Percentiles rank a stretch among this genome's conserved stretches.
Conservation (phyloP, 2,113 vertebrate genomes). For the Scalopus aquaticus region DNA sequence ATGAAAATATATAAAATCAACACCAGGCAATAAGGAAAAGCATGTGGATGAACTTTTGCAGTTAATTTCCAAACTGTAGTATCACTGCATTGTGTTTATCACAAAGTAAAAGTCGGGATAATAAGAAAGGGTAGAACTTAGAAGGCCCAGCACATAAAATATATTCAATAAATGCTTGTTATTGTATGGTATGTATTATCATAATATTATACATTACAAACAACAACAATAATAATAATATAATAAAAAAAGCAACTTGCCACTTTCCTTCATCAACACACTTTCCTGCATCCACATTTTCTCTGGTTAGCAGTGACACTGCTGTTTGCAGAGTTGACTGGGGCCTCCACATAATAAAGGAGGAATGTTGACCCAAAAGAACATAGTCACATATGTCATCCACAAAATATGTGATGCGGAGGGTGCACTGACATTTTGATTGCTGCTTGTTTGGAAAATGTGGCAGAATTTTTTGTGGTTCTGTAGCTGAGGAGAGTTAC, state of each 20-base stretch:
- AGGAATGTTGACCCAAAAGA: constrained; percentile 37
- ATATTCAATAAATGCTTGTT: background rate
- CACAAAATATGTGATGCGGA: constrained; percentile 36
- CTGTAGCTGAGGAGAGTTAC: background rate
- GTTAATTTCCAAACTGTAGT: background rate
- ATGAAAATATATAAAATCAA: background rate
- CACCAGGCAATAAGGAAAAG: background rate
- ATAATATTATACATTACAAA: background rate
- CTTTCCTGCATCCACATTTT: background rate
- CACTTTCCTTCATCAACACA: background rate
- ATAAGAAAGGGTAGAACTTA: background rate
- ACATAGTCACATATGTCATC: constrained; percentile 28
- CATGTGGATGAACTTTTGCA: background rate
- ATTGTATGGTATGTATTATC: background rate
- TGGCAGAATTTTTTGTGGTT: constrained; percentile 44
- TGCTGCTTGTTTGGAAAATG: constrained; percentile 2
- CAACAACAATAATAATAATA: background rate
- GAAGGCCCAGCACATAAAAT: background rate
- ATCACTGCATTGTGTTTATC: background rate
- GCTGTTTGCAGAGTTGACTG: background rate
- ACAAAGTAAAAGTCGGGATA: background rate
- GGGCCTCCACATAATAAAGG: constrained; percentile 35
- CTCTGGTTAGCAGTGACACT: background rate
- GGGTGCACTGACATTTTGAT: background rate
- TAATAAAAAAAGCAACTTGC: background rate